A percentile compares a stretch with the other conserved stretches of the same genome.
Conservation (phyloP, 2,113 vertebrate genomes). For the Pangasianodon gigas region DNA sequence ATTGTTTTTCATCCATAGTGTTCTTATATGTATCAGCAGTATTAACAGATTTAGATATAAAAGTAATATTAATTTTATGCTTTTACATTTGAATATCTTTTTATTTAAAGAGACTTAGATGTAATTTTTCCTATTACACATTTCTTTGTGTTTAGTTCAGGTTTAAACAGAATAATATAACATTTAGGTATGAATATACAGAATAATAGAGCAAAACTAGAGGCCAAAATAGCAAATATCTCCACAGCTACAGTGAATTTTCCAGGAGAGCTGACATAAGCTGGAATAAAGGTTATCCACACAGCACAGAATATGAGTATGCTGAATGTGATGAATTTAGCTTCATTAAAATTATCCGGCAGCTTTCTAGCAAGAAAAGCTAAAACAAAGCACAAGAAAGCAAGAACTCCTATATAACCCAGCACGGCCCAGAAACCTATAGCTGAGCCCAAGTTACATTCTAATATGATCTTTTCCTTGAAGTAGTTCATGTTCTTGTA, state of each 20-base stretch:
- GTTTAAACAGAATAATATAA: slow-evolving; percentile 71
- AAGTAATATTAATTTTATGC: not conserved
- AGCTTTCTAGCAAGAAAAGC: not conserved
- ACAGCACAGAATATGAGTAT: slow-evolving; percentile 73
- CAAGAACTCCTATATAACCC: not conserved
- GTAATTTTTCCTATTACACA: slow-evolving; percentile 65
- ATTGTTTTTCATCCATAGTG: not conserved
- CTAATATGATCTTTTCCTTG: slow-evolving; percentile 6
- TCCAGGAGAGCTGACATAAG: slow-evolving; percentile 75
- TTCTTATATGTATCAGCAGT: not conserved
- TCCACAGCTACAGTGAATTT: slow-evolving; percentile 76
- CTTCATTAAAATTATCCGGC: slow-evolving; percentile 1
- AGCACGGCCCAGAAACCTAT: not conserved
- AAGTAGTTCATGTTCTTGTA: not conserved
- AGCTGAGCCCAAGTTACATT: not conserved
- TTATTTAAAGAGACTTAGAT: slow-evolving; percentile 46
- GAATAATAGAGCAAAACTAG: slow-evolving; percentile 69
- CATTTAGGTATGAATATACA: slow-evolving; percentile 74
- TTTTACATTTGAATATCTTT: not conserved
- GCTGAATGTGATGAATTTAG: not conserved
- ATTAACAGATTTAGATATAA: not conserved
- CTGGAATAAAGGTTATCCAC: slow-evolving; percentile 75
- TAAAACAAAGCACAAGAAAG: not conserved
- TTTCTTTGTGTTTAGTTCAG: slow-evolving; percentile 70
- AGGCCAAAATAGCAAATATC: slow-evolving; percentile 73